Evolutionary conservation across 2,888 invertebrate species (phyloP).

Genomic region (Ichneumoninae sp.): DNA sequence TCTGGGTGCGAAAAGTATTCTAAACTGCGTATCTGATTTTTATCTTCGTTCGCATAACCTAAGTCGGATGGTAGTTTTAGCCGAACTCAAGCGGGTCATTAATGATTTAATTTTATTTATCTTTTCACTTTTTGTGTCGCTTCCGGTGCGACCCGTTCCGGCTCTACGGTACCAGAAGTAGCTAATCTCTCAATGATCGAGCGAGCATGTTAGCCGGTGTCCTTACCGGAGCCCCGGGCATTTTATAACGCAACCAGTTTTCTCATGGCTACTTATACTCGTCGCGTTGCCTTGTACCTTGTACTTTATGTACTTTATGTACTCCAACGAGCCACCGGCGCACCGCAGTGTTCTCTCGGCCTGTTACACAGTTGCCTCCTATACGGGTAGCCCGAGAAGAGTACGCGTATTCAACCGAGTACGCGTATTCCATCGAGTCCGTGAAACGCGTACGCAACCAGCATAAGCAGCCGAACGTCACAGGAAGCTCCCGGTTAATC

Average conservation of each 20-base stretch:
- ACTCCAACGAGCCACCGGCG: not conserved
- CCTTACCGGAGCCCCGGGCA: not conserved
- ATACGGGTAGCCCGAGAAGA: not conserved
- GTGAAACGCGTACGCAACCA: conserved; percentile 17
- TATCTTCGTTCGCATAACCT: no score
- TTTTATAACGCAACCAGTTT: conserved; percentile 54
- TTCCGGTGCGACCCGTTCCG: conserved; percentile 10
- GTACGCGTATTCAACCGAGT: conserved; percentile 21
- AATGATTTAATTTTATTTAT: no score
- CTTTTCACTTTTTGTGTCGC: not conserved
- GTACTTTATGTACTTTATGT: conserved; percentile 43
- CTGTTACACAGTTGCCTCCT: conserved; percentile 15
- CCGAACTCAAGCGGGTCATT: no score
- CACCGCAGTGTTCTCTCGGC: conserved; percentile 2
- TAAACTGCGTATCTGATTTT: not conserved
- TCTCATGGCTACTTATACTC: conserved; percentile 56
- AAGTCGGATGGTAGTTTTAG: no score
- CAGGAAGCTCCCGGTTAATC: conserved; percentile 80
- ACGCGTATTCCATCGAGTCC: not conserved
- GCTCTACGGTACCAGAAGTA: not conserved
- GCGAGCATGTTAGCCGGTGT: conserved; percentile 27
- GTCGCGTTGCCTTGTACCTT: conserved; percentile 16
- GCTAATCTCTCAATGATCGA: conserved; percentile 50
- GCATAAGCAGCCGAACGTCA: conserved; percentile 69
- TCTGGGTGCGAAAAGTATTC: no score